Percentiles rank a stretch among this genome's conserved stretches.
These are phyloP conservation scores for Podabrus alpinus DNA, from an alignment of 2,888 invertebrate species.

Conservation along the genomic window DNA sequence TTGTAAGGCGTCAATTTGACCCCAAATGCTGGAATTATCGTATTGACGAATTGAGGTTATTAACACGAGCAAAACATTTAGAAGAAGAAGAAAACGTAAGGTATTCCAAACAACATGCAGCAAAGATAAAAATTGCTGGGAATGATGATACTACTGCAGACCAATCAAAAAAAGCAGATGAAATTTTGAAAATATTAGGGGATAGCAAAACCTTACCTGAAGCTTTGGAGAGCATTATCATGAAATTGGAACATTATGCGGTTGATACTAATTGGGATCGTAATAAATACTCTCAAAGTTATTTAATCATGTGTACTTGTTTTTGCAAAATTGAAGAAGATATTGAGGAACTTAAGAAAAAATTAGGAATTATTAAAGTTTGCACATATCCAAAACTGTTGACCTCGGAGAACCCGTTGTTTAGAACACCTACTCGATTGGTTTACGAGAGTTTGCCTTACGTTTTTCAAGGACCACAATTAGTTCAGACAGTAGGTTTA, in stretches of 20 bases:
- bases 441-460: slow-evolving; percentile 3
- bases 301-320: slow-evolving; percentile 32
- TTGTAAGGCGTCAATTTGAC: slow-evolving; percentile 19
- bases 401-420: not conserved
- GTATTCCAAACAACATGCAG: not conserved
- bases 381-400: slow-evolving; percentile 23
- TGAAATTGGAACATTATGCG: slow-evolving; percentile 28
- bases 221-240: slow-evolving; percentile 30
- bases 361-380: slow-evolving; percentile 14
- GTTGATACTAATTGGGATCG: slow-evolving; percentile 11
- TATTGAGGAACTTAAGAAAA: slow-evolving; percentile 18
- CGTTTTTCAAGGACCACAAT: slow-evolving; percentile 1
- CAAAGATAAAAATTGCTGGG: not conserved
- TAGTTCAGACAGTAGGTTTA: not conserved
- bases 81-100: not conserved
- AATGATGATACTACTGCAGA: not conserved
- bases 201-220: slow-evolving; percentile 14
- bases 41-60: slow-evolving; percentile 15
- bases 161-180: not conserved
- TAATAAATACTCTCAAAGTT: slow-evolving; percentile 23
- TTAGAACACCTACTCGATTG: slow-evolving; percentile 2
- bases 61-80: slow-evolving; percentile 11
- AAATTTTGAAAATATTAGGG: not conserved
- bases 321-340: slow-evolving; percentile 34
- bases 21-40: slow-evolving; percentile 25